A percentile compares a stretch with the other conserved stretches of the same genome.
Evolutionary conservation across 2,113 vertebrate species (phyloP).

Genomic region (Halcyon malimbica): DNA sequence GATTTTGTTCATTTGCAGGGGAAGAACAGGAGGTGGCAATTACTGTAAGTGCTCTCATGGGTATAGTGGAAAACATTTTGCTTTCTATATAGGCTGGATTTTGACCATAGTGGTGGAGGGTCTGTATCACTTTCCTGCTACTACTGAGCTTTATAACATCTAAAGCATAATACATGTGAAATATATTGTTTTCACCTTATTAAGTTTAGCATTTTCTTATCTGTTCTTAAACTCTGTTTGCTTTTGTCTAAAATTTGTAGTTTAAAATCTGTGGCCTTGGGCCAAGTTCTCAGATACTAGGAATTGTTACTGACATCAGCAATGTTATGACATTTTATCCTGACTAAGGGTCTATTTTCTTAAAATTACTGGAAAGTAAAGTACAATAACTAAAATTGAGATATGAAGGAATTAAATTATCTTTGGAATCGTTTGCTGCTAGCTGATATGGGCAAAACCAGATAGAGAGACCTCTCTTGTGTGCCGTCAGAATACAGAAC

Average conservation of each 20-base stretch:
- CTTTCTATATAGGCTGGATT: not conserved
- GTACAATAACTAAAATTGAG: constrained; percentile 9
- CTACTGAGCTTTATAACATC: not conserved
- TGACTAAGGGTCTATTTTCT: not conserved
- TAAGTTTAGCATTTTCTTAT: not conserved
- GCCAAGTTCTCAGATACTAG: not conserved
- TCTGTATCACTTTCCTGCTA: not conserved
- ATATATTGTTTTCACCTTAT: not conserved
- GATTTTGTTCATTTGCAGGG: not conserved
- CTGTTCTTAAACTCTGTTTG: not conserved
- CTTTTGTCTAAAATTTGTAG: not conserved
- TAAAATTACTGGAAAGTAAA: not conserved
- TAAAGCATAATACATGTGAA: not conserved
- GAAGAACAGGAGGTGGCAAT: not conserved
- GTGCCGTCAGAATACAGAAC: not conserved
- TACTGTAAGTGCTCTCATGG: not conserved
- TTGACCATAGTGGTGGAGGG: not conserved
- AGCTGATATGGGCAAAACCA: not conserved
- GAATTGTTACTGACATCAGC: not conserved
- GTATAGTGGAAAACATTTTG: not conserved
- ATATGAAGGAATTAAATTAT: not conserved
- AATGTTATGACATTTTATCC: not conserved
- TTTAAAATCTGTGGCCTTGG: not conserved
- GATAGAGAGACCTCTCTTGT: not conserved
- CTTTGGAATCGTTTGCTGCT: constrained; percentile 18